Conservation (phyloP, 2,797 vertebrate species). For the Lepilemur septentrionalis region DNA sequence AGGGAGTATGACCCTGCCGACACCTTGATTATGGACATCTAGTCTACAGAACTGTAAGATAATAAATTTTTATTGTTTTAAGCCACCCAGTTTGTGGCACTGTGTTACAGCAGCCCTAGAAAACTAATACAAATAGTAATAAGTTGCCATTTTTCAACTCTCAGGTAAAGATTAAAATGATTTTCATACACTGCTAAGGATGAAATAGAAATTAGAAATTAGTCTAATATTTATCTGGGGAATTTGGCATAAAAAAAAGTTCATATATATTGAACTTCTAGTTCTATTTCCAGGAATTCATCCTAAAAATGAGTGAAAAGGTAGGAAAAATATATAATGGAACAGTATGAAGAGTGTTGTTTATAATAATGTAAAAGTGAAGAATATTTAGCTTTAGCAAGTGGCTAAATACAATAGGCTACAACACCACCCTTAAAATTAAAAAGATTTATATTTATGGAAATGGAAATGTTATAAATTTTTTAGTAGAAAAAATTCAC, state of each 20-base stretch:
- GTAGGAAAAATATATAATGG: background rate
- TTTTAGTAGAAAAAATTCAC: background rate
- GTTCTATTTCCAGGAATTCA: background rate
- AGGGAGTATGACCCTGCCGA: too few relatives aligned
- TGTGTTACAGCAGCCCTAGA: background rate
- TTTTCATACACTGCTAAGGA: background rate
- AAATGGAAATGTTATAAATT: conserved; percentile 4
- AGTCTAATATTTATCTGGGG: background rate
- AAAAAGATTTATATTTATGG: background rate
- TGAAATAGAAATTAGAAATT: background rate
- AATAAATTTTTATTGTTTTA: background rate
- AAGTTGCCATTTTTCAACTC: background rate
- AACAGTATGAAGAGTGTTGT: background rate
- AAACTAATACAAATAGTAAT: background rate
- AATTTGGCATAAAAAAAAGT: background rate
- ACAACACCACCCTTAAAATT: background rate
- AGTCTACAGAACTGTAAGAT: background rate
- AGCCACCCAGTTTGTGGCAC: background rate
- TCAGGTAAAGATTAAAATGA: background rate
- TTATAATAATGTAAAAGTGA: conserved; percentile 3
- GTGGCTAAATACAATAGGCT: background rate
- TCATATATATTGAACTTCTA: background rate
- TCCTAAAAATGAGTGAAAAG: background rate
- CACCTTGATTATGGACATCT: background rate
- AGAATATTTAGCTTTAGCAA: background rate